phyloP scores from a whole-genome alignment of 1,140 invertebrate species.

The Harpegnathos saltator region DNA sequence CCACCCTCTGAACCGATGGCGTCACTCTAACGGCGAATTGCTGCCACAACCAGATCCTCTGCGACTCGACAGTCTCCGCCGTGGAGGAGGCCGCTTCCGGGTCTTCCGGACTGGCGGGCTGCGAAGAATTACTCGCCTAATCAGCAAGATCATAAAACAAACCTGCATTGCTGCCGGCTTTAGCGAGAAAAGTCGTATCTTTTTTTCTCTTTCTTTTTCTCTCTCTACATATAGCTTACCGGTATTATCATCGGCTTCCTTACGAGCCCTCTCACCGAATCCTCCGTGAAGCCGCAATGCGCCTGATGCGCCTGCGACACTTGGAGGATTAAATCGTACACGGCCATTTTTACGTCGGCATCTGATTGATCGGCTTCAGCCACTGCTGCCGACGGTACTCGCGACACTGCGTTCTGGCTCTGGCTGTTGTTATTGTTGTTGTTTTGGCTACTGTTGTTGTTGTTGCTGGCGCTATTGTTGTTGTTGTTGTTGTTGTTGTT shows the following conservation, averaged over 20 bases:
- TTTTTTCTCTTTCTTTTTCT: not conserved
- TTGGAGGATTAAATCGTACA: constrained; percentile 94
- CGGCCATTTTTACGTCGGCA: constrained; percentile 87
- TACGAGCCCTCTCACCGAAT: constrained; percentile 90
- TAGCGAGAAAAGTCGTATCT: constrained; percentile 55
- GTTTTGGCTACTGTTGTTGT: constrained; percentile 75
- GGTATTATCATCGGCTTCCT: constrained; percentile 91
- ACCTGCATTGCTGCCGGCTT: constrained; percentile 72
- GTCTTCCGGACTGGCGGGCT: constrained; percentile 85
- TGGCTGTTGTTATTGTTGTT: constrained; percentile 75
- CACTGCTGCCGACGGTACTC: constrained; percentile 80
- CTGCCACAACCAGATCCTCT: constrained; percentile 92
- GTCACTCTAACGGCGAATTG: constrained; percentile 92
- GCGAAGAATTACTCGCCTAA: constrained; percentile 72
- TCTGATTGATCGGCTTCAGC: constrained; percentile 85
- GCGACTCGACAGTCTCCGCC: constrained; percentile 89
- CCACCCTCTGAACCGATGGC: constrained; percentile 95
- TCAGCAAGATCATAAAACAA: constrained; percentile 71
- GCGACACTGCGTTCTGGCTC: constrained; percentile 77
- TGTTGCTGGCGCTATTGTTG: constrained; percentile 70
- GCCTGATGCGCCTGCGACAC: constrained; percentile 96
- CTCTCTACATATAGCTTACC: constrained; percentile 82
- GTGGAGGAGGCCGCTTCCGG: constrained; percentile 89
- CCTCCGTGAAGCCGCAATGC: constrained; percentile 96
- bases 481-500: constrained; percentile 63